These are phyloP conservation scores for Coregonus suidteri DNA, from an alignment of 2,797 vertebrate genomes.

Conservation along the genomic window DNA sequence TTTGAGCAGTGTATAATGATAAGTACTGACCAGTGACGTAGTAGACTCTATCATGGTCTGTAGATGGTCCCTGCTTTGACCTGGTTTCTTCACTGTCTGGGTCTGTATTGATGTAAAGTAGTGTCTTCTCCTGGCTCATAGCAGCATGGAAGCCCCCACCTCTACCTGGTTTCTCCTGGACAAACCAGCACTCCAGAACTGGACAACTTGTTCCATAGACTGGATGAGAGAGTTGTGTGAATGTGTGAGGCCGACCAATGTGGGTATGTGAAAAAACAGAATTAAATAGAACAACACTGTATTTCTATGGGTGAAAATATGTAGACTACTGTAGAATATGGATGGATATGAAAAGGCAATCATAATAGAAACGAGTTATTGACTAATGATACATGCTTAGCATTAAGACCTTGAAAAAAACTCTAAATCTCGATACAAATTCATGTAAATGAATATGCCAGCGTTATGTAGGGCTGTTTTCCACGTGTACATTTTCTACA, in stretches of 20 bases:
- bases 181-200: conserved; percentile 78
- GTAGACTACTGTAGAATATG: no score
- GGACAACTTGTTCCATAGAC: conserved; percentile 61
- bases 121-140: conserved; percentile 69
- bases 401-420: neutral
- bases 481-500: no score
- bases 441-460: no score
- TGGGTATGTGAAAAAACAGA: no score
- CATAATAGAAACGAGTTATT: neutral
- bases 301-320: no score
- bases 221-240: conserved; percentile 17
- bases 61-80: neutral
- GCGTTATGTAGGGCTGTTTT: no score
- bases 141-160: conserved; percentile 64
- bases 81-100: conserved; percentile 1
- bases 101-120: conserved; percentile 60
- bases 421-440: no score
- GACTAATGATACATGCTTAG: neutral
- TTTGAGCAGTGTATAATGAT: neutral
- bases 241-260: neutral
- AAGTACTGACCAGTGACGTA: conserved; percentile 65
- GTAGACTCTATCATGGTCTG: conserved; percentile 65
- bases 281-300: no score
- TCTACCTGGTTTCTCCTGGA: conserved; percentile 61
- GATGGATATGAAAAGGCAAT: neutral